Evolutionary conservation across 1,140 invertebrate species (phyloP).

Genomic region (Drosophila bipectinata): DNA sequence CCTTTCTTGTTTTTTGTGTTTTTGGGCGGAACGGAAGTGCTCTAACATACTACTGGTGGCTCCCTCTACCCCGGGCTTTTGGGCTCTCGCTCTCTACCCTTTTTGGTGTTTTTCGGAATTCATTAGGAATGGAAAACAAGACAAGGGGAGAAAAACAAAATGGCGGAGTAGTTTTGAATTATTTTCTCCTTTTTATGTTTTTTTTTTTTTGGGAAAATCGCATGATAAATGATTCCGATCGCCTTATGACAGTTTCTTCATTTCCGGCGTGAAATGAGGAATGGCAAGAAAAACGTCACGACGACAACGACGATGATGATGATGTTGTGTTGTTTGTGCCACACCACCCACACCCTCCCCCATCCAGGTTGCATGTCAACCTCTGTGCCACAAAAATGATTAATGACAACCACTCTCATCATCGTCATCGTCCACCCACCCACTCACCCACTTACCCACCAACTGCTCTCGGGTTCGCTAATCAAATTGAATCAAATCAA

Average conservation of each 20-base stretch:
- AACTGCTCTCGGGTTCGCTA: conserved; percentile 48
- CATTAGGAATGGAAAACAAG: conserved; percentile 57
- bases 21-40: conserved; percentile 39
- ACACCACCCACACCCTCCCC: conserved; percentile 5
- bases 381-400: conserved; percentile 62
- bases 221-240: conserved; percentile 84
- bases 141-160: conserved; percentile 56
- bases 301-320: conserved; percentile 2
- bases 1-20: too few relatives aligned
- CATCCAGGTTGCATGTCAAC: conserved; percentile 50
- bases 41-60: conserved; percentile 5
- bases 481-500: conserved; percentile 81
- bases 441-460: conserved; percentile 36
- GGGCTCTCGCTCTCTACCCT: not conserved
- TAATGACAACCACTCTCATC: conserved; percentile 53
- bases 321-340: conserved; percentile 3
- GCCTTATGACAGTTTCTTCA: conserved; percentile 84
- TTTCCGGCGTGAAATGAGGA: conserved; percentile 83
- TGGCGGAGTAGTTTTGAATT: conserved; percentile 24
- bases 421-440: conserved; percentile 9
- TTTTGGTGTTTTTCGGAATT: conserved; percentile 51
- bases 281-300: conserved; percentile 35
- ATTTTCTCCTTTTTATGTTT: too few relatives aligned
- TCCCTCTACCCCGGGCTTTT: not conserved
- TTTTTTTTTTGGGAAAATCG: conserved; percentile 51